phyloP scores from a whole-genome alignment of 2,888 invertebrate genomes.

The Scrobipalpa atriplicella region DNA sequence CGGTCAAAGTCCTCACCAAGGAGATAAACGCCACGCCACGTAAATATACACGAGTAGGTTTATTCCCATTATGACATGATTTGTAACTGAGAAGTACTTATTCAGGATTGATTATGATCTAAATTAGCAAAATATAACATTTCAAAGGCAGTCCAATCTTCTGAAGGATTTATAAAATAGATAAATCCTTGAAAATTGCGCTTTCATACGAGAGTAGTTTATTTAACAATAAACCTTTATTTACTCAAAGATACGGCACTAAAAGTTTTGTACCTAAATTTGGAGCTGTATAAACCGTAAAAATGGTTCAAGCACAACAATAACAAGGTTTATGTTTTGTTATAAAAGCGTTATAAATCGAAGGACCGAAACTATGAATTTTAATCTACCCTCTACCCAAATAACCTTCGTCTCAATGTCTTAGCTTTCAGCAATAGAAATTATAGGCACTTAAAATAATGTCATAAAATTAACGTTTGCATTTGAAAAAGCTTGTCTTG shows the following conservation, averaged over 20 bases:
- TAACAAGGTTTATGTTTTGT: slow-evolving; percentile 17
- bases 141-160: background rate
- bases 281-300: slow-evolving; percentile 15
- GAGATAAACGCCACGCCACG: slow-evolving; percentile 2
- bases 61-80: too few relatives aligned
- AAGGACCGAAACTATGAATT: slow-evolving; percentile 26
- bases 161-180: background rate
- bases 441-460: background rate
- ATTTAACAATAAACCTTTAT: slow-evolving; percentile 6
- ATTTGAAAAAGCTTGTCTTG: too few relatives aligned
- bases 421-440: background rate
- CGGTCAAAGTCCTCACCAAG: slow-evolving; percentile 5
- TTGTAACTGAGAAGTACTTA: too few relatives aligned
- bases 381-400: slow-evolving; percentile 14
- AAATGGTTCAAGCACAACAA: background rate
- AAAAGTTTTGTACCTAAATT: background rate
- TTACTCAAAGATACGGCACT: background rate
- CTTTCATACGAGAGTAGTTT: background rate
- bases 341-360: slow-evolving; percentile 20
- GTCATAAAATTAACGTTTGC: too few relatives aligned
- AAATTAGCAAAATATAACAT: too few relatives aligned
- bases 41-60: background rate
- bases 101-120: too few relatives aligned
- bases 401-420: background rate
- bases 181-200: background rate